Evolutionary conservation across 2,113 vertebrate species (phyloP), one percentile per base, ranked within the genome.

Genomic region (Neodontobutis hainanensis): DNA sequence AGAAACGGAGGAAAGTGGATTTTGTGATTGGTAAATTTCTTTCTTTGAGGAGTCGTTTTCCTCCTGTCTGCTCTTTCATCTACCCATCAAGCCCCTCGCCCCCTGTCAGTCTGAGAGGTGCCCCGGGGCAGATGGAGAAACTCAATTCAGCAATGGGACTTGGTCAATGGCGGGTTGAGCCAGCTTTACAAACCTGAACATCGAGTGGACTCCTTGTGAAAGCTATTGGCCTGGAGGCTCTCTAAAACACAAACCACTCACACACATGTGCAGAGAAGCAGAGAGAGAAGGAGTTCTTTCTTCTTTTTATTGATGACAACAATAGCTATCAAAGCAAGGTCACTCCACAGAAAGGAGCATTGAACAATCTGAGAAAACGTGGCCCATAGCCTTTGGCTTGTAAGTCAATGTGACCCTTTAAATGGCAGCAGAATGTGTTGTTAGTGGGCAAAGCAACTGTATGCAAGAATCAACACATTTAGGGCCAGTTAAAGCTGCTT

Each of bases 101-200:
- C 75, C 73, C 71, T 57, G 76, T 81, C 78, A 79, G 78, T 68
- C 75, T 71, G 68, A 85, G 80, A 86, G 85, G 84, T 59, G 79
- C 89, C 81, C 15, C 52, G 82, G 81, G 86, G 73, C 81, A 84
- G 79, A 83, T 85, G 83, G 84, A 83, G 77, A 77, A 83, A 84
- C 76, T 74, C 75, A 87, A 89, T 89, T 88, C 77, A 84, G 79
- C 56, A 80, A 80, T 65, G 60, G 77, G 74, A 77, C 65, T 59
- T 6, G 72, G 79, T 90, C 89, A 91, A 90, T 88, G 87, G 86
- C 58, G 5, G 61, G 68, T 71, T 80, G 79, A 88, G 81, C 68
- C 81, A 62, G 79, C 86, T 85, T 83, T 88, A 88, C 77, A 90
- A 86, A 80, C 78, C 80, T 19, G 66, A 85, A 82, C 70, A 43